Conservation (phyloP, 1,140 invertebrate species). For the Subanguina moxae region DNA sequence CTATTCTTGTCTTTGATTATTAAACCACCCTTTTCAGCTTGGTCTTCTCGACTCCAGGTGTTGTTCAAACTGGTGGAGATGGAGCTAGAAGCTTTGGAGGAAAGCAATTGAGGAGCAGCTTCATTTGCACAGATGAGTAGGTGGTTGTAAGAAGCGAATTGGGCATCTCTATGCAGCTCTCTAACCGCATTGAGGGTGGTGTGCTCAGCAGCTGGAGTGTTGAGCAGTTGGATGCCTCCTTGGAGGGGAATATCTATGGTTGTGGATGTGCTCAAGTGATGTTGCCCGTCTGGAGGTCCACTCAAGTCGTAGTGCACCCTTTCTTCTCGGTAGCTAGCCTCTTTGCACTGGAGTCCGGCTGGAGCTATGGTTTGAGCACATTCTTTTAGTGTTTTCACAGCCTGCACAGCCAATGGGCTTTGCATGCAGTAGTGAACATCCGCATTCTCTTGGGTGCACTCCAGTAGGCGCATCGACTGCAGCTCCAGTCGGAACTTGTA, state of each 20-base stretch:
- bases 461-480: slow-evolving; percentile 9
- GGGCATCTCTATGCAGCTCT: slow-evolving; percentile 27
- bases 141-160: slow-evolving; percentile 26
- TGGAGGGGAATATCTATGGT: slow-evolving; percentile 25
- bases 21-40: slow-evolving; percentile 13
- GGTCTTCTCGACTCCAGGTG: slow-evolving; percentile 17
- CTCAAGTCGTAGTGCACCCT: slow-evolving; percentile 34
- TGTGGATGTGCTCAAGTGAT: background rate
- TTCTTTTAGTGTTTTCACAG: background rate
- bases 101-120: slow-evolving; percentile 22
- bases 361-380: slow-evolving; percentile 25
- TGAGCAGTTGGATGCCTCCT: slow-evolving; percentile 37
- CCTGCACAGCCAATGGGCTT: background rate
- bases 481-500: slow-evolving; percentile 28
- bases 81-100: slow-evolving; percentile 30
- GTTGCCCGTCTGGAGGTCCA: background rate
- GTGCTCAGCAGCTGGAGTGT: slow-evolving; percentile 50
- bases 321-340: slow-evolving; percentile 20
- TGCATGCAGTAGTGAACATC: slow-evolving; percentile 8
- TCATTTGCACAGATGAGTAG: slow-evolving; percentile 25
- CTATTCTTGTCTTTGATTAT: slow-evolving; percentile 21
- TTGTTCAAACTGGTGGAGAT: slow-evolving; percentile 24
- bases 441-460: slow-evolving; percentile 32
- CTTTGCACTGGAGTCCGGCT: slow-evolving; percentile 5
- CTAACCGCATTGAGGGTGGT: slow-evolving; percentile 21